phyloP scores from a whole-genome alignment of 2,113 vertebrate genomes.

The rat (Rattus norvegicus) region GRCr8 NC_086035.1:6574501-6575000 shows the following conservation, averaged over 20 bases:
- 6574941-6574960: background rate
- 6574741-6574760: background rate
- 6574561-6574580: background rate
- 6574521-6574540: background rate
- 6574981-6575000: background rate
- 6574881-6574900: background rate
- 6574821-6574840: background rate
- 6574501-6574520: background rate
- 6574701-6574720: background rate
- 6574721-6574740: background rate
- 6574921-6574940: background rate
- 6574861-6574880: background rate
- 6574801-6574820: background rate
- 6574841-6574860: background rate
- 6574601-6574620: background rate
- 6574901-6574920: background rate
- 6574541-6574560: background rate
- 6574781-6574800: background rate
- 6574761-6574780: background rate
- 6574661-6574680: background rate
- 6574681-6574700: background rate
- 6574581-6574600: background rate
- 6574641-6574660: background rate
- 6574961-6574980: background rate
- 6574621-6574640: background rate